phyloP scores from a whole-genome alignment of 2,797 vertebrate genomes.

The Todus mexicanus region DNA sequence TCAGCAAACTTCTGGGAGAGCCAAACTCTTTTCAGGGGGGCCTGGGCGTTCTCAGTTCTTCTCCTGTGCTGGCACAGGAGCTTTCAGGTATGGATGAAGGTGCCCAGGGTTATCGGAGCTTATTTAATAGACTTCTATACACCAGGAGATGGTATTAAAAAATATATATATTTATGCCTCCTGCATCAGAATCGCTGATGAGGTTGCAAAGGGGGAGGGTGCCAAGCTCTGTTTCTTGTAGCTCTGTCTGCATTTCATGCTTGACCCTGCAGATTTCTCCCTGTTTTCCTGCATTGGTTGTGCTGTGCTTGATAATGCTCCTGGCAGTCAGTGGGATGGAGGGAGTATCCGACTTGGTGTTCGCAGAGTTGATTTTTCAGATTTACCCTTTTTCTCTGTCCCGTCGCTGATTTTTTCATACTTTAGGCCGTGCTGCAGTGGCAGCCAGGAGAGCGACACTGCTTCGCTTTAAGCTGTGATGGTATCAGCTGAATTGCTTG shows the following conservation, averaged over 20 bases:
- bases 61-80: neutral
- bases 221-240: neutral
- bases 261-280: neutral
- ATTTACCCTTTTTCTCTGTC: neutral
- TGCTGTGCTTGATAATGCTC: neutral
- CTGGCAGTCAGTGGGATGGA: neutral
- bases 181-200: neutral
- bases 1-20: neutral
- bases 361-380: neutral
- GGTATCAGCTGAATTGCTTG: neutral
- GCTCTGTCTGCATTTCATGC: neutral
- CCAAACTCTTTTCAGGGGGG: neutral
- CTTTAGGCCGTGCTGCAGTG: neutral
- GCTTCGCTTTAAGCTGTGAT: neutral
- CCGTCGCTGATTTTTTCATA: neutral
- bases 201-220: neutral
- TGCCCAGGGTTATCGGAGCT: neutral
- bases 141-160: rapidly evolving
- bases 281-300: too few species aligned
- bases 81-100: neutral
- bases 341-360: rapidly evolving
- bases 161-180: neutral
- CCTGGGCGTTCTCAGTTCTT: neutral
- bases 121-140: neutral
- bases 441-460: neutral